phyloP scores from a whole-genome alignment of 2,797 vertebrate species.

The Spatula versicolor region DNA sequence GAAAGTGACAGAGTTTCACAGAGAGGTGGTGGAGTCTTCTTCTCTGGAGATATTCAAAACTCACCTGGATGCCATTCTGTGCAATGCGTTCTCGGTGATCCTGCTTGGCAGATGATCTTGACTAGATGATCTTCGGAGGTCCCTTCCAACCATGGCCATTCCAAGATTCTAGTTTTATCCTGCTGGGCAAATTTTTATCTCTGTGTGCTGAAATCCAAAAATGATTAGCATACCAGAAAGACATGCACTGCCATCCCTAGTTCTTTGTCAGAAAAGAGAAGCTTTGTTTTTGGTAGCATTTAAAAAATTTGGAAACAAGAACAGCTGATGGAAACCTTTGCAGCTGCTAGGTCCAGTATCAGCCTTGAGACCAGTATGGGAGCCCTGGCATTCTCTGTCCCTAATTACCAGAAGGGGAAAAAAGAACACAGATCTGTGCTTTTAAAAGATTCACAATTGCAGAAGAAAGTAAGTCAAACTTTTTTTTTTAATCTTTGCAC shows the following conservation, averaged over 20 bases:
- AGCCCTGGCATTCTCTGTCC: neutral
- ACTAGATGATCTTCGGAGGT: too few species aligned
- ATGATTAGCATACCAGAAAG: neutral
- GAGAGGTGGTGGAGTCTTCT: too few species aligned
- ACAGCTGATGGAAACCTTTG: neutral
- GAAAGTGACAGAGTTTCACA: too few species aligned
- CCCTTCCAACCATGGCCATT: too few species aligned
- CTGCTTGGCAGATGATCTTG: too few species aligned
- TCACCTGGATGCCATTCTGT: too few species aligned
- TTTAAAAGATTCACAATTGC: neutral
- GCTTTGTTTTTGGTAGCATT: slow-evolving; percentile 3
- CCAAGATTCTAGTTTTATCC: neutral
- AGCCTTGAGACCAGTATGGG: neutral
- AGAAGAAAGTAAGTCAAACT: neutral
- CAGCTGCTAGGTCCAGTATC: neutral
- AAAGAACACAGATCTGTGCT: neutral
- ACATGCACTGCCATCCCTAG: neutral
- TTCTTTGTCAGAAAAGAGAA: neutral
- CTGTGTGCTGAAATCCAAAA: slow-evolving; percentile 1
- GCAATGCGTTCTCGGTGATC: too few species aligned
- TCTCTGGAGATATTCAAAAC: too few species aligned
- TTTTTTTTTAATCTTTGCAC: neutral
- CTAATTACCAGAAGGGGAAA: neutral
- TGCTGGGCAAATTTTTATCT: neutral
- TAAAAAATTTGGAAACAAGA: neutral